Evolutionary conservation across 2,797 vertebrate genomes (phyloP).

Genomic region (Cynopterus sphinx): DNA sequence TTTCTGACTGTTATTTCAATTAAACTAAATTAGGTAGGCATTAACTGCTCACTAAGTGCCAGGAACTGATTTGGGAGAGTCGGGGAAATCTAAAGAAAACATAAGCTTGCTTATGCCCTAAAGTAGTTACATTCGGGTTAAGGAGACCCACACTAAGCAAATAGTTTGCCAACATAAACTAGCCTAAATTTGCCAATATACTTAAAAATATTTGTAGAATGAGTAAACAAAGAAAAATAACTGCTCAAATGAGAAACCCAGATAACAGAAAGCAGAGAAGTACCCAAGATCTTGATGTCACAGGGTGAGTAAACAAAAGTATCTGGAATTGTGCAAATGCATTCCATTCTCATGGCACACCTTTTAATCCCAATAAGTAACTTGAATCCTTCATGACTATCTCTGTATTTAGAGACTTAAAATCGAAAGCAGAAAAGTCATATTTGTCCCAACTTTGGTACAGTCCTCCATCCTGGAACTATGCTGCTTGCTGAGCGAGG

Average conservation of each 20-base stretch:
- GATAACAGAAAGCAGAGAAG: neutral
- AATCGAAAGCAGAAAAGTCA: neutral
- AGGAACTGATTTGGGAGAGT: neutral
- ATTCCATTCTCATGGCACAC: neutral
- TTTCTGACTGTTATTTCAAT: neutral
- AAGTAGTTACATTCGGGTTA: neutral
- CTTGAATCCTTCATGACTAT: neutral
- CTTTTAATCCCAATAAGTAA: neutral
- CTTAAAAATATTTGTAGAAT: slow-evolving; percentile 24
- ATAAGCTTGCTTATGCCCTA: neutral
- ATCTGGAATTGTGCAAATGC: neutral
- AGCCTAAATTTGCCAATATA: neutral
- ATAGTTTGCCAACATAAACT: neutral
- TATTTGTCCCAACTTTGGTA: neutral
- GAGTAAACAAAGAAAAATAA: slow-evolving; percentile 19
- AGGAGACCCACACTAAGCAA: neutral
- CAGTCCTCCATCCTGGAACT: neutral
- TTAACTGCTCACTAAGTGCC: neutral
- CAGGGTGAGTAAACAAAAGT: neutral
- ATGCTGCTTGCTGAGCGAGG: neutral
- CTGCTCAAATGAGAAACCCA: neutral
- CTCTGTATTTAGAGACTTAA: neutral
- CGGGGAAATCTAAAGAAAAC: neutral
- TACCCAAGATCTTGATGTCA: neutral
- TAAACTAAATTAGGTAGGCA: neutral